These are phyloP conservation scores for Haliaeetus leucogaster DNA, from an alignment of 2,113 vertebrate genomes.

Conservation along the genomic window DNA sequence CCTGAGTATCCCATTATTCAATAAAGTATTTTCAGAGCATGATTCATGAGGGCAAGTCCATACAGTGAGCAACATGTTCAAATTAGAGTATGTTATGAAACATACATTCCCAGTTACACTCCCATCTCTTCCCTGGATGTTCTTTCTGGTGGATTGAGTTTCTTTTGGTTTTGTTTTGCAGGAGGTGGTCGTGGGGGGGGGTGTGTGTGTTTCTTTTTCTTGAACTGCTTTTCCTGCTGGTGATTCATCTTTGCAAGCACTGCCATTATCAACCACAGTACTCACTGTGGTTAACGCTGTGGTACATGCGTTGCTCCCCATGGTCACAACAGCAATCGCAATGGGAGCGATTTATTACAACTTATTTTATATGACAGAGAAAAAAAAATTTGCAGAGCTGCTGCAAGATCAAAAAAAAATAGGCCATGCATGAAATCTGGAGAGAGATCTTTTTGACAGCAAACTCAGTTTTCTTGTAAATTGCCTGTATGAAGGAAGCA, in stretches of 20 bases:
- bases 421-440: neutral
- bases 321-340: neutral
- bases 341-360: neutral
- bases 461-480: neutral
- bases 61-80: neutral
- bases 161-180: neutral
- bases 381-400: neutral
- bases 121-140: neutral
- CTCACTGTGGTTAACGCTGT: neutral
- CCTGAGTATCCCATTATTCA: neutral
- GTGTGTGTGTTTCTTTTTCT: neutral
- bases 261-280: neutral
- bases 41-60: neutral
- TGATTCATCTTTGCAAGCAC: neutral
- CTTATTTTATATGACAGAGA: neutral
- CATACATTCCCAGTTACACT: neutral
- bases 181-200: too few relatives aligned
- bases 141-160: neutral
- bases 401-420: neutral
- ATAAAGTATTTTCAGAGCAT: conserved; percentile 15
- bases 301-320: neutral
- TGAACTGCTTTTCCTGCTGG: neutral
- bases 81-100: neutral
- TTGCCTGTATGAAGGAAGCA: neutral
- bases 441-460: neutral